Evolutionary conservation across 2,888 invertebrate genomes (phyloP).

Genomic region (Blastobasis lacticolella): DNA sequence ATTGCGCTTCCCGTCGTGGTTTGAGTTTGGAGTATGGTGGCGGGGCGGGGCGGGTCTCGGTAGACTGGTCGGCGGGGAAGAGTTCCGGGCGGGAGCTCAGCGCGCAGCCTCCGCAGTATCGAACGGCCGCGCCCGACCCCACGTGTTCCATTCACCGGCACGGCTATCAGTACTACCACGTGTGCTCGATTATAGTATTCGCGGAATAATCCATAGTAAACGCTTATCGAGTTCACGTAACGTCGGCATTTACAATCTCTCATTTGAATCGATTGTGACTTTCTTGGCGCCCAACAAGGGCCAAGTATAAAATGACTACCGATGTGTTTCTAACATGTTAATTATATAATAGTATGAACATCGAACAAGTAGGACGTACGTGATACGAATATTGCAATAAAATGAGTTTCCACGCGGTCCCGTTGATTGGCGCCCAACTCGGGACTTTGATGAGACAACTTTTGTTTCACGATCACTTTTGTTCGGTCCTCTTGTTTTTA

Average conservation of each 20-base stretch:
- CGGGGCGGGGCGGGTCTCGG: conserved; percentile 31
- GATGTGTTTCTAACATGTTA: background rate
- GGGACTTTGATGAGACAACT: background rate
- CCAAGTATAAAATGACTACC: background rate
- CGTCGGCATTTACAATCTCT: no score
- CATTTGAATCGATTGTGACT: no score
- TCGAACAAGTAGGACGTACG: no score
- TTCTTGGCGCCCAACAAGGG: no score
- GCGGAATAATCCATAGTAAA: conserved; percentile 7
- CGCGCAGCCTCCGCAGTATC: conserved; percentile 60
- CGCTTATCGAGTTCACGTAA: no score
- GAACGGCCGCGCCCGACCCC: conserved; percentile 54
- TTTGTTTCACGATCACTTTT: background rate
- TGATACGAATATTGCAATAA: background rate
- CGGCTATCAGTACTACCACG: conserved; percentile 32
- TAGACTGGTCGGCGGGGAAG: conserved; percentile 28
- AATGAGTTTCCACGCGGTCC: background rate
- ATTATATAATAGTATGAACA: background rate
- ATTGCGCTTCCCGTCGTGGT: background rate
- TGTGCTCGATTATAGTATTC: conserved; percentile 23
- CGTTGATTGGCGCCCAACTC: conserved; percentile 12
- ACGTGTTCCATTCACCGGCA: conserved; percentile 53
- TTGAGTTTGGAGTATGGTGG: background rate
- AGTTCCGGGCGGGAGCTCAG: conserved; percentile 38
- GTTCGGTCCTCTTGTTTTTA: background rate